Percentiles rank a stretch among this genome's conserved stretches.
Conservation (phyloP, 2,113 vertebrate genomes). For the Anarhynchus alexandrinus region DNA sequence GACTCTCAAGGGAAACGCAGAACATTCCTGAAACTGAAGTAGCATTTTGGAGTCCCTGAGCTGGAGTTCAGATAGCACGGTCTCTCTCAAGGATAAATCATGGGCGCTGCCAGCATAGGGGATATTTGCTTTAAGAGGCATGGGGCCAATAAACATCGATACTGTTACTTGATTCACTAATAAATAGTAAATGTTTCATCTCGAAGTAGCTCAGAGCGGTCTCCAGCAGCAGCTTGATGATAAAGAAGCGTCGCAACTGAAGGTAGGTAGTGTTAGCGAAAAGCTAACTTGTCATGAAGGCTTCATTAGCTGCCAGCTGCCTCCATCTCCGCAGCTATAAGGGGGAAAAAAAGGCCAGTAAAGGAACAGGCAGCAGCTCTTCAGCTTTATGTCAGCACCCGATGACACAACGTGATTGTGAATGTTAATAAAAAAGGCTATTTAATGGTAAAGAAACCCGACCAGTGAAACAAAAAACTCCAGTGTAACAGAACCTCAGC, state of each 20-base stretch:
- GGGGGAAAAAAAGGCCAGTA: not conserved
- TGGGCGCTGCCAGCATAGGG: not conserved
- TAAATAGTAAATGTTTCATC: not conserved
- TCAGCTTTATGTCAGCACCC: not conserved
- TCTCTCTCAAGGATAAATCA: conserved; percentile 12
- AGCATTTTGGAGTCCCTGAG: conserved; percentile 12
- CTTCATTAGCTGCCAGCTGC: not conserved
- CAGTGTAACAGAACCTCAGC: not conserved
- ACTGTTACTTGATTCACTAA: not conserved
- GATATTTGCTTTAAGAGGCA: not conserved
- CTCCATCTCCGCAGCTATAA: not conserved
- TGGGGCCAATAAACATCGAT: not conserved
- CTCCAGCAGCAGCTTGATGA: not conserved
- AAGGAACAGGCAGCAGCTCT: not conserved
- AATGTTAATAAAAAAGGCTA: not conserved
- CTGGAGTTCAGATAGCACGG: not conserved
- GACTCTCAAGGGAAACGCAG: not conserved
- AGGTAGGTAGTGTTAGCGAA: not conserved
- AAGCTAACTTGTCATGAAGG: not conserved
- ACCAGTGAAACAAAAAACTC: not conserved
- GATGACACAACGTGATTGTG: rapidly evolving
- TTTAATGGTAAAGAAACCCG: not conserved
- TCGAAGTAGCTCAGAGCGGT: not conserved
- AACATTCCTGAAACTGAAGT: conserved; percentile 52
- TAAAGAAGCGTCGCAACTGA: not conserved